phyloP scores from a whole-genome alignment of 1,140 invertebrate genomes.

The Stratiolaelaps scimitus region DNA sequence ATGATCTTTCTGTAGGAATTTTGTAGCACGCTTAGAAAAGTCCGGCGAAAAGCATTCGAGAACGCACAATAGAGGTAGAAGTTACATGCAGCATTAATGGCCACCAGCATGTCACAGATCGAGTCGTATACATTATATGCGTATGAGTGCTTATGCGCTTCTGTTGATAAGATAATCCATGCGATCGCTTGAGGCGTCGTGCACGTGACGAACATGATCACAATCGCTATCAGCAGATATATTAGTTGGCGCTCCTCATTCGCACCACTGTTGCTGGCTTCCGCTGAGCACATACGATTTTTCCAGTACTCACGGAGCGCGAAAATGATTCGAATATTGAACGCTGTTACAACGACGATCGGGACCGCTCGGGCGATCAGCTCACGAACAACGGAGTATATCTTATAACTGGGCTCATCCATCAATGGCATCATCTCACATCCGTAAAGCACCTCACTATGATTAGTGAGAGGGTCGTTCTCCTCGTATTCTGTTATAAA shows the following conservation, averaged over 20 bases:
- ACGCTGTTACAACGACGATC: background rate
- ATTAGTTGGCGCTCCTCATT: background rate
- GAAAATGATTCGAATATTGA: conserved; percentile 10
- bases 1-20: too few species aligned
- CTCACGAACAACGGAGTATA: background rate
- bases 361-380: background rate
- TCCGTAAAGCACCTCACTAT: background rate
- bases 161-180: background rate
- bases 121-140: too few species aligned
- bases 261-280: background rate
- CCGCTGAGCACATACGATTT: background rate
- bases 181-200: conserved; percentile 1
- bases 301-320: background rate
- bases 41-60: too few species aligned
- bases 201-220: conserved; percentile 7
- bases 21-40: too few species aligned
- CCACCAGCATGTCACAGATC: too few species aligned
- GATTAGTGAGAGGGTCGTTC: background rate
- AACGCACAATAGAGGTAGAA: too few species aligned
- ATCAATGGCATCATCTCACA: background rate
- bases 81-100: too few species aligned
- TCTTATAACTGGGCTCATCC: background rate
- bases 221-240: background rate
- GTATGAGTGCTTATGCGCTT: too few species aligned
- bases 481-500: background rate